phyloP scores from a whole-genome alignment of 2,797 vertebrate genomes.

The Cynodonichthys magdalenae region DNA sequence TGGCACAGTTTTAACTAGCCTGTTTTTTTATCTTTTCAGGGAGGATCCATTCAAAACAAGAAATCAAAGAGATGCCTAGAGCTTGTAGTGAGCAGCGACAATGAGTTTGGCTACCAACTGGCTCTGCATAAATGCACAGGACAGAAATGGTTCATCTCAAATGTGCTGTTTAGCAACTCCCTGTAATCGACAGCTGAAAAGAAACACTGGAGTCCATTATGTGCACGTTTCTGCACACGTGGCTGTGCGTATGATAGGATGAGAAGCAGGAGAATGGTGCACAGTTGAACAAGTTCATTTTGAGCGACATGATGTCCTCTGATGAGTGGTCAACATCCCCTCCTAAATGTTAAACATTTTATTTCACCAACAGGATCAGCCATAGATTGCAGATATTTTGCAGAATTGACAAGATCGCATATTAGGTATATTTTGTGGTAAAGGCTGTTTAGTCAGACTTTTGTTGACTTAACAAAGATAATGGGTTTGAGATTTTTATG shows the following conservation, averaged over 20 bases:
- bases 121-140: constrained; percentile 94
- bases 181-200: constrained; percentile 73
- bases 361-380: constrained; percentile 68
- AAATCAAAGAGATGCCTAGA: constrained; percentile 98
- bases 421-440: constrained; percentile 75
- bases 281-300: constrained; percentile 40
- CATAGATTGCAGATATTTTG: constrained; percentile 72
- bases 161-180: constrained; percentile 85
- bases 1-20: constrained; percentile 46
- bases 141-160: constrained; percentile 96
- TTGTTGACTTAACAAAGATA: constrained; percentile 68
- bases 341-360: constrained; percentile 83
- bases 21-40: constrained; percentile 82
- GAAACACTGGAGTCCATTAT: constrained; percentile 26
- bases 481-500: constrained; percentile 53
- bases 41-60: constrained; percentile 96
- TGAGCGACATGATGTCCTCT: constrained; percentile 64
- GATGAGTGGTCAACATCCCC: constrained; percentile 66
- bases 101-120: constrained; percentile 93
- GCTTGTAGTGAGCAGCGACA: constrained; percentile 89
- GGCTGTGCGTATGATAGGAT: constrained; percentile 29
- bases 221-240: background rate
- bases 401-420: constrained; percentile 69
- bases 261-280: constrained; percentile 24
- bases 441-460: constrained; percentile 68